phyloP scores from a whole-genome alignment of 2,888 invertebrate genomes.

The Cryptophagus acutangulus region DNA sequence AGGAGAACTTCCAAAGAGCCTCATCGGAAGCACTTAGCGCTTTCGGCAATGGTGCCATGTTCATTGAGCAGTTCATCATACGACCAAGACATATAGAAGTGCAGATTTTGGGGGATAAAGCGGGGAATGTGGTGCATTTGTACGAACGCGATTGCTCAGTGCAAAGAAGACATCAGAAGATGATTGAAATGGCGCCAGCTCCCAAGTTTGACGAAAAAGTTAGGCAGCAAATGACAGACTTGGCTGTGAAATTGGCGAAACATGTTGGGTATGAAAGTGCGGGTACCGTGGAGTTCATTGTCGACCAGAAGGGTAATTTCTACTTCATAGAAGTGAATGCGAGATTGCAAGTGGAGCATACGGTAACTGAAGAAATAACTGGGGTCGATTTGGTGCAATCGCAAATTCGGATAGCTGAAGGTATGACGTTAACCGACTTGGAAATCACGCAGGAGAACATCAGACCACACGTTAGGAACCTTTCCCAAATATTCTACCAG shows the following conservation, averaged over 20 bases:
- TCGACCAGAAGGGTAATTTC: constrained; percentile 90
- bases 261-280: constrained; percentile 97
- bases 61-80: constrained; percentile 97
- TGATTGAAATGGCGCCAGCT: constrained; percentile 98
- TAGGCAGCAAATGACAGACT: constrained; percentile 81
- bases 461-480: constrained; percentile 53
- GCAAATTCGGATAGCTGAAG: constrained; percentile 93
- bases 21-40: constrained; percentile 93
- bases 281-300: constrained; percentile 96
- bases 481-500: constrained; percentile 2
- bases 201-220: constrained; percentile 74
- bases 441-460: constrained; percentile 89
- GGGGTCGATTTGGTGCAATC: constrained; percentile 98
- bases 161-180: constrained; percentile 96
- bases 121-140: constrained; percentile 94
- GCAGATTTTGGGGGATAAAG: constrained; percentile 86
- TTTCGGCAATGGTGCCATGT: constrained; percentile 98
- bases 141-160: constrained; percentile 98
- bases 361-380: constrained; percentile 98
- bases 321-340: constrained; percentile 99
- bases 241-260: constrained; percentile 82
- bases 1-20: constrained; percentile 85
- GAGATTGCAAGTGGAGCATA: constrained; percentile 96
- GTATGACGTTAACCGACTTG: constrained; percentile 86
- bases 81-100: constrained; percentile 98